phyloP scores from a whole-genome alignment of 2,888 invertebrate genomes.

The Neoaliturus tenellus region DNA sequence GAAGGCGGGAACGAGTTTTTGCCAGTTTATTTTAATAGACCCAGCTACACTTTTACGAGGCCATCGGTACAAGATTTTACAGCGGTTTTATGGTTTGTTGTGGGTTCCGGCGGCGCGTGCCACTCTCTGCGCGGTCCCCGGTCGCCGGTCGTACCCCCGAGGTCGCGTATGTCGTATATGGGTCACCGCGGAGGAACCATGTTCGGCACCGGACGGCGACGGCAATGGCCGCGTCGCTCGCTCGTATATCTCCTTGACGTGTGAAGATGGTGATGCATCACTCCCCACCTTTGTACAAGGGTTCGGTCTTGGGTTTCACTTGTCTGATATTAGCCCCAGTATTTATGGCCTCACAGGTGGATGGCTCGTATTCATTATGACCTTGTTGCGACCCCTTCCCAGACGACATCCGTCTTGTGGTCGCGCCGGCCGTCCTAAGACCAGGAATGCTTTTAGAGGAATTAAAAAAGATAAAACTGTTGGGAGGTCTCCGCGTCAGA shows the following conservation, averaged over 20 bases:
- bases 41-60: conserved; percentile 41
- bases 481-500: neutral
- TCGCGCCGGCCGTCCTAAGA: neutral
- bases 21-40: conserved; percentile 51
- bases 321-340: conserved; percentile 42
- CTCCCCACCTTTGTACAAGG: conserved; percentile 43
- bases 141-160: neutral
- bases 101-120: conserved; percentile 62
- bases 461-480: neutral
- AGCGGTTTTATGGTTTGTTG: conserved; percentile 66
- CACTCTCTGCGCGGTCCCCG: neutral
- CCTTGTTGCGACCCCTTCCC: conserved; percentile 13
- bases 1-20: conserved; percentile 57
- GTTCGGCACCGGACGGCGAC: neutral
- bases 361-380: conserved; percentile 36
- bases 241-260: conserved; percentile 20
- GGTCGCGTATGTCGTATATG: neutral
- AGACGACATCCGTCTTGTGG: conserved; percentile 15
- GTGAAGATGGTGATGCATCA: conserved; percentile 49
- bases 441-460: conserved; percentile 34
- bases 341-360: conserved; percentile 44
- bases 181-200: neutral
- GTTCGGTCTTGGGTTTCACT: conserved; percentile 38
- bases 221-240: neutral
- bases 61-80: conserved; percentile 57